Evolutionary conservation across 2,113 vertebrate genomes (phyloP).

Genomic region (Mobula hypostoma): DNA sequence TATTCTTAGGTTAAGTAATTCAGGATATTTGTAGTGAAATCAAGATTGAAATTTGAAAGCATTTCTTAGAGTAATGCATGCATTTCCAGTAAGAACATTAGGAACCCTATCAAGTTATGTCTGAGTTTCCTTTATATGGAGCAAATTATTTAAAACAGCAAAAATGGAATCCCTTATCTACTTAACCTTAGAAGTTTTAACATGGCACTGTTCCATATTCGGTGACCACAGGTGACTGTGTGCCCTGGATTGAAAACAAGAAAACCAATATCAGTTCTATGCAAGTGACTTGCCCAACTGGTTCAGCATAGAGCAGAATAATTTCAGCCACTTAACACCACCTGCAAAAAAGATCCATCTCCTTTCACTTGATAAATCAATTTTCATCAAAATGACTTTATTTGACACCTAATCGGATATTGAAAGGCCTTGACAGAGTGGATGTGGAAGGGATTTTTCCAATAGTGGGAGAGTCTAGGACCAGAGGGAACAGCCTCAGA

Average conservation of each 20-base stretch:
- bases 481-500: too few species aligned
- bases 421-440: too few species aligned
- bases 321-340: background rate
- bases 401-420: too few species aligned
- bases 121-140: background rate
- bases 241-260: background rate
- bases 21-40: background rate
- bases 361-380: background rate
- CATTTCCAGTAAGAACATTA: background rate
- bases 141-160: background rate
- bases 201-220: background rate
- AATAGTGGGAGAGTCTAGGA: too few species aligned
- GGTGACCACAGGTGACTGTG: background rate
- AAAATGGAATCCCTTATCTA: background rate
- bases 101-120: background rate
- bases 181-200: background rate
- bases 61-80: background rate
- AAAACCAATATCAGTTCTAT: background rate
- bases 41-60: background rate
- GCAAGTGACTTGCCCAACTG: background rate
- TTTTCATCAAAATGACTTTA: too few species aligned
- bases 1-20: background rate
- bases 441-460: too few species aligned
- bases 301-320: background rate
- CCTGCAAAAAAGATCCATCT: background rate